A percentile compares a stretch with the other conserved stretches of the same genome.
phyloP scores from a whole-genome alignment of 2,888 invertebrate species.

The Hartigia nigra region DNA sequence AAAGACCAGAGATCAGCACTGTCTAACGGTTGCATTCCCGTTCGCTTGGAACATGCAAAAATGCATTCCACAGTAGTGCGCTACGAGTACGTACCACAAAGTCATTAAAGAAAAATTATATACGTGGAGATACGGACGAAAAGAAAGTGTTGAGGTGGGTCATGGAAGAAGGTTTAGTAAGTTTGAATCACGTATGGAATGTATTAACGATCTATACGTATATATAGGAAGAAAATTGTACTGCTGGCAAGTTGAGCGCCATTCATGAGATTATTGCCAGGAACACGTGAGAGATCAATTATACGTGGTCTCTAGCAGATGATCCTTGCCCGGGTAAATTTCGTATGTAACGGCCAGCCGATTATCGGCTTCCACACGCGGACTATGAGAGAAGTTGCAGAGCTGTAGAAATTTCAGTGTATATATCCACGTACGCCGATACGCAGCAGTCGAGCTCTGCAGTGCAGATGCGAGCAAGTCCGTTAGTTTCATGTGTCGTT shows the following conservation, averaged over 20 bases:
- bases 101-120: not conserved
- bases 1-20: not conserved
- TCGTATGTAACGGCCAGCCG: not conserved
- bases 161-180: not conserved
- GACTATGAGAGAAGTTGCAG: not conserved
- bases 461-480: conserved; percentile 35
- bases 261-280: not conserved
- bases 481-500: conserved; percentile 61
- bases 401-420: not conserved
- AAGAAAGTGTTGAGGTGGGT: not conserved
- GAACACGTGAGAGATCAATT: not conserved
- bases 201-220: not conserved
- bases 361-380: not conserved
- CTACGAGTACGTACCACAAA: not conserved
- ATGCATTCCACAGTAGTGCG: not conserved
- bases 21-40: not conserved
- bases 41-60: not conserved
- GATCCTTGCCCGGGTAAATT: not conserved
- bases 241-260: not conserved
- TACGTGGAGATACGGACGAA: not conserved
- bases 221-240: not conserved
- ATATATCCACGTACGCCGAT: not conserved
- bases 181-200: not conserved
- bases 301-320: not conserved
- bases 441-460: not conserved